phyloP scores from a whole-genome alignment of 2,113 vertebrate species.

The Ptilonorhynchus violaceus region DNA sequence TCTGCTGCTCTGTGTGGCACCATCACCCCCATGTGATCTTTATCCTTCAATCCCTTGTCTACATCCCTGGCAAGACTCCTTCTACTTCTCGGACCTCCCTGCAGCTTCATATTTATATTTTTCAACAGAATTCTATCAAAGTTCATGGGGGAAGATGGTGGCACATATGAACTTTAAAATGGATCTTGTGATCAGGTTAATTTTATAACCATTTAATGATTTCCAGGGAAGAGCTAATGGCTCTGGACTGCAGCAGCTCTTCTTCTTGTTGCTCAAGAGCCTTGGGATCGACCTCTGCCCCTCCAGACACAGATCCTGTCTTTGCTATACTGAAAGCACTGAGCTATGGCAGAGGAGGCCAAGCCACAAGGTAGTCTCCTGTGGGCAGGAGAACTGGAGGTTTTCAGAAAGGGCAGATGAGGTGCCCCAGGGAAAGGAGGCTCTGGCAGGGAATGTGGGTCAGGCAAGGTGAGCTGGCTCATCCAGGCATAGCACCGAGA shows the following conservation, averaged over 20 bases:
- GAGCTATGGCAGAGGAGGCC: background rate
- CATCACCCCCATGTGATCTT: background rate
- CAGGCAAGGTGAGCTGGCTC: background rate
- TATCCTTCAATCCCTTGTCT: background rate
- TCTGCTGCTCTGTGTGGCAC: rapidly evolving
- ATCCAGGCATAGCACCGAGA: background rate
- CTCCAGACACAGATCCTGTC: background rate
- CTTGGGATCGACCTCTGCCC: conserved; percentile 9
- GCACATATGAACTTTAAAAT: background rate
- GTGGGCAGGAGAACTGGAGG: background rate
- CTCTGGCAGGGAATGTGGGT: background rate
- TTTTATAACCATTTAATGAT: conserved; percentile 71
- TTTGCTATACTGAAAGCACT: background rate
- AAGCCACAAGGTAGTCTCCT: background rate
- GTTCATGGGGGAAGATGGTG: conserved; percentile 6
- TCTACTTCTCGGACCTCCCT: background rate
- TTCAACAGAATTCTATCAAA: conserved; percentile 45
- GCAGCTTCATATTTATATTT: background rate
- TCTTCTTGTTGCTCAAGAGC: conserved; percentile 45
- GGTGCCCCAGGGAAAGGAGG: background rate
- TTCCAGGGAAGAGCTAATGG: background rate
- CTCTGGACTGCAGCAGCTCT: background rate
- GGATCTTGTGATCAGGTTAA: conserved; percentile 68
- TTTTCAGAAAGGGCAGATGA: background rate
- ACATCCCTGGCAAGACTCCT: background rate